A percentile compares a stretch with the other conserved stretches of the same genome.
phyloP scores from a whole-genome alignment of 2,797 vertebrate genomes.

The Chelon auratus region DNA sequence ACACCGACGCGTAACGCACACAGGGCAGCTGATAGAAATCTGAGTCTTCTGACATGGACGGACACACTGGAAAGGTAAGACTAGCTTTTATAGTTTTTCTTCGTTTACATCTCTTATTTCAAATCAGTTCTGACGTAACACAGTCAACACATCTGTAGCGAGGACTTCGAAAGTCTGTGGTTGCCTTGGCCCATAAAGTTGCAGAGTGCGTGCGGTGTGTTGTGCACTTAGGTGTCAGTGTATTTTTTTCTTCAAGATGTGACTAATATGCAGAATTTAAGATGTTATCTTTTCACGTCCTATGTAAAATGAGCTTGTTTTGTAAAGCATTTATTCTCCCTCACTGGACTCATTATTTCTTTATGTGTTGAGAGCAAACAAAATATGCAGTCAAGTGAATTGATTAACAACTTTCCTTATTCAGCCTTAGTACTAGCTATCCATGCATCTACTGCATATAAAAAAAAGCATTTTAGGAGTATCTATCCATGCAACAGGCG shows the following conservation, averaged over 20 bases:
- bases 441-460: too few species aligned
- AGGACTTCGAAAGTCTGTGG: background rate
- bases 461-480: too few species aligned
- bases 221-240: background rate
- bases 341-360: too few species aligned
- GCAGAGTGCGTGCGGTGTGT: background rate
- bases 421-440: too few species aligned
- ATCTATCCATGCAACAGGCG: too few species aligned
- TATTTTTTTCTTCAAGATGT: background rate
- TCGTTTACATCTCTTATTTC: background rate
- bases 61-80: constrained; percentile 61
- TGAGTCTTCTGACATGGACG: constrained; percentile 43
- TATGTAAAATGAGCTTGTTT: background rate
- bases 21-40: constrained; percentile 51
- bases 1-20: constrained; percentile 44
- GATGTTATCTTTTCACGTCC: background rate
- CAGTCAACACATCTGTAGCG: background rate
- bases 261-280: background rate
- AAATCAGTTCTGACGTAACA: background rate
- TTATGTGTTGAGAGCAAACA: too few species aligned
- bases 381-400: too few species aligned
- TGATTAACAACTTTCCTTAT: too few species aligned
- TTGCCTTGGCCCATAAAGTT: background rate
- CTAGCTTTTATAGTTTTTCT: constrained; percentile 14
- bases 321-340: too few species aligned